Percentiles rank a stretch among this genome's conserved stretches.
phyloP scores from a whole-genome alignment of 37 sponge, comb jelly and placozoan genomes.

The Petrosia ficiformis region DNA sequence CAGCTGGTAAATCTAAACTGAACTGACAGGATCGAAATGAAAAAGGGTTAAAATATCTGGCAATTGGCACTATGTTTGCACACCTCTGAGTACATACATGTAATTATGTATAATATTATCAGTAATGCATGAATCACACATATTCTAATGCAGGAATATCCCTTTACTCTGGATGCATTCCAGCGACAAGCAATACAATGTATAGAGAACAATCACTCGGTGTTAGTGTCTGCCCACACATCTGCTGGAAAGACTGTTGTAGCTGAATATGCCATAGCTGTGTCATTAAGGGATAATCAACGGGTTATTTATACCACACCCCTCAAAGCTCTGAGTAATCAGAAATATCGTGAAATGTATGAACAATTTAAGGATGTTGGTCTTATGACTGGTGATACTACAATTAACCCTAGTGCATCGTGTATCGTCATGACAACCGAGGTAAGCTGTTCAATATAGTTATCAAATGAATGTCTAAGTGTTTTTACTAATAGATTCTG shows the following conservation, averaged over 20 bases:
- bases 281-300: constrained; percentile 88
- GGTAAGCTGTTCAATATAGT: constrained; percentile 32
- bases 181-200: constrained; percentile 92
- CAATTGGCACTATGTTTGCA: not conserved
- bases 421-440: constrained; percentile 95
- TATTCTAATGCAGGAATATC: too few species aligned
- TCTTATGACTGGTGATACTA: constrained; percentile 98
- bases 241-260: constrained; percentile 99
- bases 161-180: constrained; percentile 92
- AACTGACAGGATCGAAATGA: too few species aligned
- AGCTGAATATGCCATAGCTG: constrained; percentile 97
- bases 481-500: constrained; percentile 74
- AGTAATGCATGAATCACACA: not conserved
- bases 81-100: not conserved
- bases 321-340: constrained; percentile 97
- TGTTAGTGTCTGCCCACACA: constrained; percentile 94
- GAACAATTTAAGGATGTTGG: constrained; percentile 96
- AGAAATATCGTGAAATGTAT: constrained; percentile 92
- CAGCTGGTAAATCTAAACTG: too few species aligned
- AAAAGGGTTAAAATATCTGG: too few species aligned
- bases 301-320: constrained; percentile 99
- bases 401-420: constrained; percentile 92
- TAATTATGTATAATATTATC: too few species aligned
- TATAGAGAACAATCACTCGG: constrained; percentile 90
- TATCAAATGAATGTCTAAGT: not conserved